Evolutionary conservation across 2,888 invertebrate genomes (phyloP), one percentile per base, ranked within the genome.

Genomic region (Mycogona germanica): DNA sequence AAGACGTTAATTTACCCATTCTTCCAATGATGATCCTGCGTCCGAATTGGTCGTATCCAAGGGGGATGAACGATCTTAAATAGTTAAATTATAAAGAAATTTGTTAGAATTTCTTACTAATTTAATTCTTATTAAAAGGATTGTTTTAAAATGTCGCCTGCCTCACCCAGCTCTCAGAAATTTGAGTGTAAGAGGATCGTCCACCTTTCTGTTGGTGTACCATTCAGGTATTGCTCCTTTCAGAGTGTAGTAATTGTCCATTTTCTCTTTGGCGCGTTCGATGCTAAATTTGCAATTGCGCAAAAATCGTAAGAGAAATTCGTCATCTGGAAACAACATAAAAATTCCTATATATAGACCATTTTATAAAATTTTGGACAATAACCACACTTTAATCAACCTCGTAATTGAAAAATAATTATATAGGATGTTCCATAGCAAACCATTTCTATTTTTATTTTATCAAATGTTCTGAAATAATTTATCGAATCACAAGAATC

Each of bases 181-280:
- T 19, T 54, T 32, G 2, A 21, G 17, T 12, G 44, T 69, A 63
- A 85, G 84, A 1, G 82, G 81, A 42, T 79, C 76, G 12, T 72
- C 78, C 58, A 86, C 77, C 65, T 87, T 85, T 58, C 87, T 77
- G 67, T 85, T 80, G 55, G 75, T 72, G 70, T 87, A 87, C 71
- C 87, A 83, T 67, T 88, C 87, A 0, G 88, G 87, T 30, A 84
- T 79, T 1, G 85, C 84, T 3, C 81, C 76, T 25, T 86, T 76
- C 84, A 87, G 85, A 9, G 87, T 87, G 69, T 86, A 87, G 71
- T 86, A 87, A 84, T 87, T 85, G 70, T 87, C 87, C 65, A 87
- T 71, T 70, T 87, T 87, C 65, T 78, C 78, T 72, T 87, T 87
- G 68, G 83, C 81, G 72, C 84, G 85, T 70, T 88, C 87, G 67